Conservation (phyloP, 2,888 invertebrate genomes). For the Zaprionus lineosus region DNA sequence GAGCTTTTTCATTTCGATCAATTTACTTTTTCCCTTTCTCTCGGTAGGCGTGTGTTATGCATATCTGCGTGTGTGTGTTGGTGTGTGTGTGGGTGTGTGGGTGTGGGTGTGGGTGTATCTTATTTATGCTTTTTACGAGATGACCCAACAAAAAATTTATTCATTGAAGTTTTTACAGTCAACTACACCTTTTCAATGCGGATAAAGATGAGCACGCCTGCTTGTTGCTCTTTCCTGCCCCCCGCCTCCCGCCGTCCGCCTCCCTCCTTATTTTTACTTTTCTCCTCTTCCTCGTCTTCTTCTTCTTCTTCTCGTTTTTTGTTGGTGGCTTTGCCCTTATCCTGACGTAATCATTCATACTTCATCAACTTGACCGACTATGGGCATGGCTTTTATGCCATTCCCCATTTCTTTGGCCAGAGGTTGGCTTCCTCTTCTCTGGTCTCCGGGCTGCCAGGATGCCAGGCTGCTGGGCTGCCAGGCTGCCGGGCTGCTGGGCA, state of each 20-base stretch:
- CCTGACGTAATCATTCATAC: conserved; percentile 74
- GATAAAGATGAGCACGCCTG: conserved; percentile 50
- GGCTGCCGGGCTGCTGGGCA: too few relatives aligned
- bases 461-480: too few relatives aligned
- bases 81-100: not conserved
- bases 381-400: conserved; percentile 44
- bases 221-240: not conserved
- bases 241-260: not conserved
- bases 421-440: conserved; percentile 13
- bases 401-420: conserved; percentile 35
- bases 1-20: conserved; percentile 70
- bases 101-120: conserved; percentile 39
- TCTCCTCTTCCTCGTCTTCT: too few relatives aligned
- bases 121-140: conserved; percentile 68
- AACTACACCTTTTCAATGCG: conserved; percentile 77
- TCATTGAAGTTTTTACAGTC: conserved; percentile 80
- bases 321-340: too few relatives aligned
- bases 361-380: conserved; percentile 74
- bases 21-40: too few relatives aligned
- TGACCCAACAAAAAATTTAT: conserved; percentile 71
- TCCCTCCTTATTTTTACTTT: conserved; percentile 1
- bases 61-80: conserved; percentile 21
- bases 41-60: too few relatives aligned
- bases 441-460: too few relatives aligned
- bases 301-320: too few relatives aligned